Percentiles rank a stretch among this genome's conserved stretches.
Conservation (phyloP, 2,888 invertebrate species). For the Liopterus haemorrhoidalis region DNA sequence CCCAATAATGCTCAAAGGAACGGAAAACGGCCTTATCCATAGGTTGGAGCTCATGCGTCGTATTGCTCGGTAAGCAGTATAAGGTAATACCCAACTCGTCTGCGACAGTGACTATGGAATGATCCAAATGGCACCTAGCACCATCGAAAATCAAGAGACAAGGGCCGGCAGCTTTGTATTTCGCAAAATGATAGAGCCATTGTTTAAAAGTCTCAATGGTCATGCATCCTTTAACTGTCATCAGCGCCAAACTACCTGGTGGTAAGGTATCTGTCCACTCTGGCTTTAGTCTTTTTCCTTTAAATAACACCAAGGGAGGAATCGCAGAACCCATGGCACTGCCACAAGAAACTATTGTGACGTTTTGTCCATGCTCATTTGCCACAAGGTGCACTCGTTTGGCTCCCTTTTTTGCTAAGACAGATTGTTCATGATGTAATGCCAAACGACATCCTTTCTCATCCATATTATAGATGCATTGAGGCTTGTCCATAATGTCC, state of each 20-base stretch:
- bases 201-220: conserved; percentile 31
- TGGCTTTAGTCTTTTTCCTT: conserved; percentile 33
- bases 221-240: conserved; percentile 36
- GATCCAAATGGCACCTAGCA: conserved; percentile 35
- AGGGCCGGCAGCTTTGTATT: conserved; percentile 30
- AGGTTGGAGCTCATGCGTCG: conserved; percentile 37
- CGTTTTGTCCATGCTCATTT: conserved; percentile 39
- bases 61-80: conserved; percentile 39
- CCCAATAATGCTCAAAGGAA: conserved; percentile 37
- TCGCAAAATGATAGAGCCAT: conserved; percentile 33
- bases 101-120: conserved; percentile 35
- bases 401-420: conserved; percentile 35
- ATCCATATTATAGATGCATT: conserved; percentile 33
- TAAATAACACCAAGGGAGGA: conserved; percentile 37
- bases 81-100: conserved; percentile 34
- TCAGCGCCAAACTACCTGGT: conserved; percentile 29
- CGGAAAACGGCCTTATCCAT: conserved; percentile 36
- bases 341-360: conserved; percentile 37
- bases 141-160: conserved; percentile 36
- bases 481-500: conserved; percentile 27
- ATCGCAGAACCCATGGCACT: conserved; percentile 36
- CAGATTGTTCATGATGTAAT: conserved; percentile 34
- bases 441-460: conserved; percentile 35
- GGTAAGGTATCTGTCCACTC: conserved; percentile 32
- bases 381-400: conserved; percentile 35